phyloP scores from a whole-genome alignment of 2,113 vertebrate genomes.

The Siniperca knerii region DNA sequence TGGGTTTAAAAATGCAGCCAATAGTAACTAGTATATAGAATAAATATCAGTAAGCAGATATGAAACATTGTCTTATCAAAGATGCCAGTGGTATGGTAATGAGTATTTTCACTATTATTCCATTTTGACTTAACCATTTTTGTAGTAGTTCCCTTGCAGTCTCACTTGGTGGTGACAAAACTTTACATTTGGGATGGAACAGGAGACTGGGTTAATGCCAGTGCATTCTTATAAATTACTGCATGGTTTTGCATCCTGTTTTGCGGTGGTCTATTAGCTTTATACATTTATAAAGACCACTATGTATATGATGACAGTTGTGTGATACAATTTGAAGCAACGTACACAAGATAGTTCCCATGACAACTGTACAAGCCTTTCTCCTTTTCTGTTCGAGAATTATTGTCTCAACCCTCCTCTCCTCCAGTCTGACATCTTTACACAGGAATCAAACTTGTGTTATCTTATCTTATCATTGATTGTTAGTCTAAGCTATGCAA shows the following conservation, averaged over 20 bases:
- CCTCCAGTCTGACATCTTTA: not conserved
- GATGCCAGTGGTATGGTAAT: not conserved
- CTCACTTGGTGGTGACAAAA: constrained; percentile 64
- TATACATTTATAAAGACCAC: not conserved
- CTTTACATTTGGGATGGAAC: not conserved
- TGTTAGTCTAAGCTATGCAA: not conserved
- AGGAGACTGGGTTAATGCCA: not conserved
- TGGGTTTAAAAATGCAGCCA: not conserved
- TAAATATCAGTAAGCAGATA: not conserved
- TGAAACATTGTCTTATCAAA: not conserved
- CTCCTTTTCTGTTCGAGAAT: not conserved
- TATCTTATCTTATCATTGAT: not conserved
- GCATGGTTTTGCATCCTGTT: not conserved
- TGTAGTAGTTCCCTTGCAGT: constrained; percentile 29
- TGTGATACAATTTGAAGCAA: not conserved
- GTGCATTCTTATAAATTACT: not conserved
- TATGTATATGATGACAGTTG: not conserved
- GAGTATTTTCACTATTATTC: not conserved
- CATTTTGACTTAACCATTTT: not conserved
- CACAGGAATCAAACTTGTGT: not conserved
- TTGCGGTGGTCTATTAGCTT: not conserved
- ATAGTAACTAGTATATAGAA: not conserved
- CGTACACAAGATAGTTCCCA: not conserved
- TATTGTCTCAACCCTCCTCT: not conserved
- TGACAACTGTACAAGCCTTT: not conserved